Evolutionary conservation across 2,888 invertebrate genomes (phyloP), one percentile per base, ranked within the genome.

Genomic region (Lathronympha strigana): DNA sequence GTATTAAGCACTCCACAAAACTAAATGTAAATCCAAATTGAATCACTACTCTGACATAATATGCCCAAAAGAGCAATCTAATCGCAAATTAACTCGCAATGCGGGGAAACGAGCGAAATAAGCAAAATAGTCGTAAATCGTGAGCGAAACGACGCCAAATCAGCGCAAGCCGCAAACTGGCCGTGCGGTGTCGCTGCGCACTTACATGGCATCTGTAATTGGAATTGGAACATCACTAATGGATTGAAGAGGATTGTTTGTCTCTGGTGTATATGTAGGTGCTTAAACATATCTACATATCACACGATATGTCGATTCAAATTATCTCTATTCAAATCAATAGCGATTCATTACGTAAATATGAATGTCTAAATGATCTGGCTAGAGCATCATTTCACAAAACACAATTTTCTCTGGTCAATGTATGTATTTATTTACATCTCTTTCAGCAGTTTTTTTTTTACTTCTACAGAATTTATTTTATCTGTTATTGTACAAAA

Each of bases 141-240:
- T 60, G 64, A 68, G 38, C 57, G 43, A 55, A 68, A 72, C 71
- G 69, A 66, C 58, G 70, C 72, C 72, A 75, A 70, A 72, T 67
- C 53, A 69, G 68, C 62, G 60, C 62, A 63, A 63, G 58, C 67
- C 47, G 28, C n/a, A n/a, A n/a, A n/a, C n/a, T n/a, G 19, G 40
- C 36, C 47, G 38, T 49, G 50, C 61, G 53, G 21, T 45, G 54
- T 47, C 60, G 61, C 38, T 55, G 49, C 15, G 62, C 72, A 71
- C 71, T 70, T 73, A 68, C 71, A 74, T 69, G 76, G 77, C 69
- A 76, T 76, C 76, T 51, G 57, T 76, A 73, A 76, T 76, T 75
- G 73, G 63, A 70, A 69, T 69, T 63, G 55, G 69, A 67, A 70
- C 57, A 57, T 57, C 69, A 58, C 67, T 69, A 68, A 71, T 71